Base-by-base conservation (phyloP, 2,113 vertebrate species). In the Corapipo altera region DNA sequence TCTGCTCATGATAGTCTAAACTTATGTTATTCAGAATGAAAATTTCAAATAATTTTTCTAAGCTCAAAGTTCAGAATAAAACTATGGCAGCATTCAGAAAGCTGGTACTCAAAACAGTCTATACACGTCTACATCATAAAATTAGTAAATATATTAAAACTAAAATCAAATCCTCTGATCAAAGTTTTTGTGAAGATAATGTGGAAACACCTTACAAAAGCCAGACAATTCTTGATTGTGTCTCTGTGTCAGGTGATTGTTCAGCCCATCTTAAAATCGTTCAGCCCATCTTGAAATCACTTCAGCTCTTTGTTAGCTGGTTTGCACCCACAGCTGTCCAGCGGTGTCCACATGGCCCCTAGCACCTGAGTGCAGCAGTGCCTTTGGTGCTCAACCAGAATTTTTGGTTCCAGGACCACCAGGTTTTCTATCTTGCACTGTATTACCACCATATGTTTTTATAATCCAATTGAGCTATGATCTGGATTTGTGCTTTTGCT, bases 301-400 rank as follows among this genome's bases (percentile, higher is more conserved):
- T 79, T 46, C 49, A 70, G 41, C n/a, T 69, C 74, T 52, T n/a
- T 37, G 11, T 33, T 48, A 61, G 39, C 39, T 37, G 15, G 24
- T 27, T 52, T 62, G 74, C 44, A 64, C 22, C 43, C 30, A 21
- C 57, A 71, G 48, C 27, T 2, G 0, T 21, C 30, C 44, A 71
- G 74, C 28, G 61, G 32, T 21, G 35, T 17, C 77, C 69, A 54
- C n/a, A 17, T 2, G 48, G 20, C 35, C 21, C 46, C 30, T n/a
- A 46, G 6, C 48, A 48, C 27, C 43, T 19, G 15, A 71, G 39
- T 5, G 2, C 6, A 0, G 32, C 18, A 52, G 37, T 1, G 0
- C 19, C 66, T 58, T 6, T 49, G n/a, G 33, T 57, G 12, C 41
- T 49, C 15, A 28, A 73, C 20, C 32, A 79, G 44, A 30, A 24